These are phyloP conservation scores for Lepidocyrtinus sp. DNA, from an alignment of 2,888 invertebrate genomes.

Conservation along the genomic window DNA sequence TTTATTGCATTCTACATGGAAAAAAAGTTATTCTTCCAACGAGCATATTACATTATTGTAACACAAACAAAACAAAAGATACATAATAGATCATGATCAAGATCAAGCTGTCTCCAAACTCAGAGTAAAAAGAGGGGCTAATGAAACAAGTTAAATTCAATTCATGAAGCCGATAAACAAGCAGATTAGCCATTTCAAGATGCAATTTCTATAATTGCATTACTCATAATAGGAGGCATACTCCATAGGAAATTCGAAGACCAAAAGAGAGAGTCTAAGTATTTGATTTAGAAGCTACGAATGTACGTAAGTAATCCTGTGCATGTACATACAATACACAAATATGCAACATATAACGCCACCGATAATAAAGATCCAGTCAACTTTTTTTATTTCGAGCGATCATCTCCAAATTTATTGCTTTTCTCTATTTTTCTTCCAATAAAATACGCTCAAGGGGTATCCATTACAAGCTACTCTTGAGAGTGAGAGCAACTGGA, in stretches of 20 bases:
- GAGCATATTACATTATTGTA: slow-evolving; percentile 29
- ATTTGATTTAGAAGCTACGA: too few relatives aligned
- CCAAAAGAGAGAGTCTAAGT: too few relatives aligned
- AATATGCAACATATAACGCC: too few relatives aligned
- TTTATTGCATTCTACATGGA: too few relatives aligned
- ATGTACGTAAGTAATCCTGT: too few relatives aligned
- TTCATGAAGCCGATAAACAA: background rate
- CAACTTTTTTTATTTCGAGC: slow-evolving; percentile 47
- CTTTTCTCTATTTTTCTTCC: slow-evolving; percentile 69
- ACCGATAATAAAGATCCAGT: background rate
- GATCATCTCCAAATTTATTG: slow-evolving; percentile 70
- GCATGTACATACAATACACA: too few relatives aligned
- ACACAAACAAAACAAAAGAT: slow-evolving; percentile 22
- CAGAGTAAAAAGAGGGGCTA: background rate
- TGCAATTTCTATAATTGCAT: background rate
- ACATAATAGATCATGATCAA: background rate
- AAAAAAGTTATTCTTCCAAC: slow-evolving; percentile 56
- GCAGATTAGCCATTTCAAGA: background rate
- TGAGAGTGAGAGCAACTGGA: background rate
- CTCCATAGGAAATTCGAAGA: too few relatives aligned
- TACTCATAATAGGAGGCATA: too few relatives aligned
- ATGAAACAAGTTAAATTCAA: background rate
- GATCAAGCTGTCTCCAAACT: background rate
- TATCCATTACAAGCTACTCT: slow-evolving; percentile 61
- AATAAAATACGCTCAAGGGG: slow-evolving; percentile 69